These are phyloP conservation scores for Pteronura brasiliensis DNA, from an alignment of 2,113 vertebrate species.

Conservation along the genomic window DNA sequence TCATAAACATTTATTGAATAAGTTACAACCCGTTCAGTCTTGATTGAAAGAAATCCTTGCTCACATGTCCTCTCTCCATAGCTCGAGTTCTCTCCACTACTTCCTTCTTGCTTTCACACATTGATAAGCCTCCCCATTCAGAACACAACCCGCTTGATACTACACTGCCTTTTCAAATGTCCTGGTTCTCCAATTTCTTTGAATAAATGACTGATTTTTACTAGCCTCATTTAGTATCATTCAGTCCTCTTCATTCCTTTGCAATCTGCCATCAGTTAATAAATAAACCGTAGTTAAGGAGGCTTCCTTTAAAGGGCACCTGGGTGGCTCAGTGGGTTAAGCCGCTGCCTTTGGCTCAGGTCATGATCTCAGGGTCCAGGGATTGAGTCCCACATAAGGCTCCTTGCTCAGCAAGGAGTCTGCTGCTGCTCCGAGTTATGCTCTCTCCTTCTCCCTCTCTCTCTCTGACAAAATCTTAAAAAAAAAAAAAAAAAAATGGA, in stretches of 20 bases:
- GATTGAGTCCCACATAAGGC: too few species aligned
- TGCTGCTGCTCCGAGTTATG: too few species aligned
- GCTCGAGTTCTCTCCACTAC: not conserved
- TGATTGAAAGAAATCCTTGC: not conserved
- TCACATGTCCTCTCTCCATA: not conserved
- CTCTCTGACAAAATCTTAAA: too few species aligned
- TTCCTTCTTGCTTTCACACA: not conserved
- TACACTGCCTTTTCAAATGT: not conserved
- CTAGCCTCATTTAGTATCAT: not conserved
- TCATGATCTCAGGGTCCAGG: too few species aligned
- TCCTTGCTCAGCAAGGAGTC: too few species aligned
- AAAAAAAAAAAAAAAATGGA: too few species aligned
- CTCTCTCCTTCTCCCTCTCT: too few species aligned
- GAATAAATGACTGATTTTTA: constrained; percentile 6
- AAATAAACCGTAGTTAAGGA: not conserved
- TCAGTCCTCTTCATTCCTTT: not conserved
- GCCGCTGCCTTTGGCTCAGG: too few species aligned
- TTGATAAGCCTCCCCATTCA: not conserved
- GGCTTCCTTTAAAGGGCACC: not conserved
- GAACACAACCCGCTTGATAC: not conserved
- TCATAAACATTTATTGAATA: not conserved
- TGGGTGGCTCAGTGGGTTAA: too few species aligned
- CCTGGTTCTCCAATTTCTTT: constrained; percentile 14
- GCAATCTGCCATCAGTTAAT: not conserved
- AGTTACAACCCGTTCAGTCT: not conserved